Conservation (phyloP, 2,888 invertebrate genomes). For the Callyntrura guangdongensis region DNA sequence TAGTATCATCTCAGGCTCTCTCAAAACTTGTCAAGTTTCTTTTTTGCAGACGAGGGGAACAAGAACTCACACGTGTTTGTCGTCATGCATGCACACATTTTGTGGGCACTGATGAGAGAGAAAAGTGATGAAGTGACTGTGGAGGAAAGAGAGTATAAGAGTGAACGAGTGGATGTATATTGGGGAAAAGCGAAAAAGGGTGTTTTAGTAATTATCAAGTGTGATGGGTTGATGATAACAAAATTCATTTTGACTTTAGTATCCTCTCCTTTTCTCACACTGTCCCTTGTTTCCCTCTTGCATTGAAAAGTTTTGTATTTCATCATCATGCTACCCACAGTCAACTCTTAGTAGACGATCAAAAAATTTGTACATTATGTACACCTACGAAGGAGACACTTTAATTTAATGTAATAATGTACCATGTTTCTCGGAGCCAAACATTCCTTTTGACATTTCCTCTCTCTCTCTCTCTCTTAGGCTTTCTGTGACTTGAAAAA, state of each 20-base stretch:
- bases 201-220: conserved; percentile 45
- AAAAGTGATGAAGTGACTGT: conserved; percentile 1
- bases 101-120: background rate
- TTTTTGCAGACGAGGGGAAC: background rate
- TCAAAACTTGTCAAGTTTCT: background rate
- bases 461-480: background rate
- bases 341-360: no score
- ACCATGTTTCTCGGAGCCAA: background rate
- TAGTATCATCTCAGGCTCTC: background rate
- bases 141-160: background rate
- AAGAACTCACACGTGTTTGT: background rate
- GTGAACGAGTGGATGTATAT: no score
- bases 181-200: conserved; percentile 15
- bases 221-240: conserved; percentile 36
- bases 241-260: conserved; percentile 28
- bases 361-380: background rate
- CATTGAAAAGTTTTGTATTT: background rate
- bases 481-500: background rate
- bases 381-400: background rate
- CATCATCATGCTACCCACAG: background rate
- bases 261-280: background rate
- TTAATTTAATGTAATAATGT: conserved; percentile 49
- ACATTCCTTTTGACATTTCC: conserved; percentile 40
- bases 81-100: no score
- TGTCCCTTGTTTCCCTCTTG: background rate